These are phyloP conservation scores for Eupithecia exiguata DNA, from an alignment of 2,888 invertebrate species.

Conservation along the genomic window DNA sequence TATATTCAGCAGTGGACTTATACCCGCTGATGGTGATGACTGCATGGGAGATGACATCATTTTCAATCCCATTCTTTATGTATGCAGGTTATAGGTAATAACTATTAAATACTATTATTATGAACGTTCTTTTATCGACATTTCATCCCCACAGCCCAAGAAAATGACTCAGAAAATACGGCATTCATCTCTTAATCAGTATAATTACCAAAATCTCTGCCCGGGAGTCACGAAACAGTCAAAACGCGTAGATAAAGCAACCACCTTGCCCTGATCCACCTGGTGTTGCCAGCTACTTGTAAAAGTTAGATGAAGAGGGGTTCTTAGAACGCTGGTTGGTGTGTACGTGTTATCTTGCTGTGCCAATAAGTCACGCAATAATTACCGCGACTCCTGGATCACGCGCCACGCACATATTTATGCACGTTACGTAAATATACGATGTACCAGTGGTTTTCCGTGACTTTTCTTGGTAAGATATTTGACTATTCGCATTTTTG, in stretches of 20 bases:
- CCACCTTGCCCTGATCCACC: constrained; percentile 59
- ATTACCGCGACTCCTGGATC: constrained; percentile 76
- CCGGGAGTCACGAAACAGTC: constrained; percentile 80
- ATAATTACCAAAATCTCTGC: constrained; percentile 80
- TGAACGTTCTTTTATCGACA: not conserved
- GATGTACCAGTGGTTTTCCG: constrained; percentile 15
- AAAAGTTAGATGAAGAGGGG: constrained; percentile 40
- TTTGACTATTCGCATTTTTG: not conserved
- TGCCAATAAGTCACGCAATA: constrained; percentile 83
- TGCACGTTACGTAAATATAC: constrained; percentile 70
- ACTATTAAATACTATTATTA: not conserved
- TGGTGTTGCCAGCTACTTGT: constrained; percentile 33
- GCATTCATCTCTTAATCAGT: constrained; percentile 76
- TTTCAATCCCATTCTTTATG: not conserved
- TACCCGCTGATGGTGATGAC: too few species aligned
- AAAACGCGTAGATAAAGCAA: constrained; percentile 73
- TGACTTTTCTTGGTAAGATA: not conserved
- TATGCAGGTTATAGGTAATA: not conserved
- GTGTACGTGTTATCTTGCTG: constrained; percentile 79
- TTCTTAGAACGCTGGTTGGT: constrained; percentile 59
- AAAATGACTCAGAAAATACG: constrained; percentile 37
- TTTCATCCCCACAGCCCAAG: not conserved
- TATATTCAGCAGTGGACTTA: too few species aligned
- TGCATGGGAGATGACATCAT: not conserved
- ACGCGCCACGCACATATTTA: constrained; percentile 78